Evolutionary conservation across 2,113 vertebrate species (phyloP).

Genomic region (Pyrgilauda ruficollis): DNA sequence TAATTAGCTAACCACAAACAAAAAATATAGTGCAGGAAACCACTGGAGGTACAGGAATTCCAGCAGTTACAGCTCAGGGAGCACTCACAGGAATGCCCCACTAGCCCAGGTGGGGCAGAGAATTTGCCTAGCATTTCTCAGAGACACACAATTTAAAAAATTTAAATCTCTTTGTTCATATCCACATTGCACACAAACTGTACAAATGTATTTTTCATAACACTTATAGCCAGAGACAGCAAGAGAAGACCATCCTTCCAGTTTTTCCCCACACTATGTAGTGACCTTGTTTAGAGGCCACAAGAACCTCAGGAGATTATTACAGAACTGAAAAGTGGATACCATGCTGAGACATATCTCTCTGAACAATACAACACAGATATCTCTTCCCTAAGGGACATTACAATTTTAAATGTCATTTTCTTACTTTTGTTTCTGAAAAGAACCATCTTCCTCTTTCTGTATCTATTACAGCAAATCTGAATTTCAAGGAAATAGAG

Average conservation of each 20-base stretch:
- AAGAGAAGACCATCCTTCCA: neutral
- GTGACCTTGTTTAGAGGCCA: neutral
- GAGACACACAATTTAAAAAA: neutral
- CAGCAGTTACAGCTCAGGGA: neutral
- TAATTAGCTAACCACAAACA: neutral
- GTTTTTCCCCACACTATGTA: neutral
- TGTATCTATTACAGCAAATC: neutral
- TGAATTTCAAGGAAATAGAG: conserved; percentile 4
- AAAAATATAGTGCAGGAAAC: neutral
- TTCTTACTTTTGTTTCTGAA: neutral
- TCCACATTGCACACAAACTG: neutral
- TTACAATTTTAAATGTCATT: neutral
- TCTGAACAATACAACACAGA: neutral
- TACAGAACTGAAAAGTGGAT: neutral
- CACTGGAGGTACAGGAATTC: neutral
- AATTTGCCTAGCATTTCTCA: neutral
- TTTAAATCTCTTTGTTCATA: neutral
- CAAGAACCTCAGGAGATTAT: neutral
- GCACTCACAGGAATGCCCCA: neutral
- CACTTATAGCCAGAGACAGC: neutral
- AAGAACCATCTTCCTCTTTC: neutral
- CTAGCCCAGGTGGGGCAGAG: no score
- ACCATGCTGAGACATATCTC: neutral
- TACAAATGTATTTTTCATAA: neutral
- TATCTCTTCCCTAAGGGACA: neutral